These are phyloP conservation scores for Drosophila testacea DNA, from an alignment of 2,888 invertebrate species.

Conservation along the genomic window DNA sequence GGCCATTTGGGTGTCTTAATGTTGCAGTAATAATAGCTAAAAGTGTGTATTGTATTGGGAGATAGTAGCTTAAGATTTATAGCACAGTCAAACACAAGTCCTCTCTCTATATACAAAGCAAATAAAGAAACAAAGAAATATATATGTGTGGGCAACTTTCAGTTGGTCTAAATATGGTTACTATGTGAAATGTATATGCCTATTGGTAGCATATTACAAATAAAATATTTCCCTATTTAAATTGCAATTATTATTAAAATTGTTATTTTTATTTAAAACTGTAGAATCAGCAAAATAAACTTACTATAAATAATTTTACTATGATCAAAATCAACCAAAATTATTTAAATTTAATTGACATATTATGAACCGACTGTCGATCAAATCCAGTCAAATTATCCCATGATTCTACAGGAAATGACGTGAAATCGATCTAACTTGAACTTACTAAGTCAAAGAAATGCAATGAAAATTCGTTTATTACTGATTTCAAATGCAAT, in stretches of 20 bases:
- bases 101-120: slow-evolving; percentile 2
- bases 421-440: neutral
- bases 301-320: too few relatives aligned
- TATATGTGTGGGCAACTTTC: slow-evolving; percentile 4
- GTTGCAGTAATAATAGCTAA: slow-evolving; percentile 75
- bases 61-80: slow-evolving; percentile 76
- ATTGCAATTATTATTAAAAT: too few relatives aligned
- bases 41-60: slow-evolving; percentile 66
- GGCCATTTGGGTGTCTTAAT: slow-evolving; percentile 78
- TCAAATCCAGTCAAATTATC: neutral
- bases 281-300: too few relatives aligned
- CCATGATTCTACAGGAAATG: neutral
- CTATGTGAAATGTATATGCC: slow-evolving; percentile 18
- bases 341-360: too few relatives aligned
- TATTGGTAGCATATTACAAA: neutral
- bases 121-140: neutral
- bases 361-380: too few relatives aligned
- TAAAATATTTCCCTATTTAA: neutral
- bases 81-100: slow-evolving; percentile 31
- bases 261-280: too few relatives aligned
- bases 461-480: slow-evolving; percentile 44
- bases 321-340: too few relatives aligned
- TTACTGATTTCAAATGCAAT: slow-evolving; percentile 65
- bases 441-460: neutral
- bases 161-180: slow-evolving; percentile 14